Base-by-base conservation (phyloP, 2,888 invertebrate genomes). In the Microctonus hyperodae region DNA sequence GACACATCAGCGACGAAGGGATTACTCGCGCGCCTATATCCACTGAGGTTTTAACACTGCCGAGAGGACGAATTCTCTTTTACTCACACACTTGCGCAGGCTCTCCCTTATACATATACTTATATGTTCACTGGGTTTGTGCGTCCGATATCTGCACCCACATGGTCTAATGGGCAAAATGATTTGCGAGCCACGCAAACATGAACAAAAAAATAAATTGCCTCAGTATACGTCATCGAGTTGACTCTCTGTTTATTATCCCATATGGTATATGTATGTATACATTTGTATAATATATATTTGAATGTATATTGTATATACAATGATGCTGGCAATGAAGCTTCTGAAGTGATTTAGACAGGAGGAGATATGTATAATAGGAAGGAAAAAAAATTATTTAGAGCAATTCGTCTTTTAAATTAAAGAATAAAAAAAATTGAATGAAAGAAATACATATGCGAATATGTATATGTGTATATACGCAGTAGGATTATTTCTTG, bases 401-500 rank as follows among this genome's bases (percentile, higher is more conserved):
- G 22, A 48, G 44, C 58, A 37, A 50, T 60, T 50, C 31, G 60
- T 60, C 50, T 60, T 33, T 22, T 31, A 33, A 59, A 51, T 68
- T 50, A 37, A 40, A 28, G 63, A 63, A 56, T 28, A 44, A 33
- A 40, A 25, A 57, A 5, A 31, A 56, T 35, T 48, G 31, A 44
- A 71, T 67, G 67, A 60, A 66, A 58, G 9, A 25, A 51, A 23
- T 51, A 23, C 28, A 28, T n/a, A 64, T 28, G 65, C 53, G 20
- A 55, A 56, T 33, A 55, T 22, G 28, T 25, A 56, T 35, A 20
- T 28, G 55, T 61, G 56, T 35, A 20, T 28, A 55, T 58, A 59
- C 51, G 72, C 68, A 72, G 73, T 59, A 73, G 76, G 81, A 83
- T 82, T 82, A 82, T 81, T 81, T 75, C 70, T 78, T 83, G 83